Evolutionary conservation across 2,888 invertebrate genomes (phyloP).

Genomic region (Diarsia mendica): DNA sequence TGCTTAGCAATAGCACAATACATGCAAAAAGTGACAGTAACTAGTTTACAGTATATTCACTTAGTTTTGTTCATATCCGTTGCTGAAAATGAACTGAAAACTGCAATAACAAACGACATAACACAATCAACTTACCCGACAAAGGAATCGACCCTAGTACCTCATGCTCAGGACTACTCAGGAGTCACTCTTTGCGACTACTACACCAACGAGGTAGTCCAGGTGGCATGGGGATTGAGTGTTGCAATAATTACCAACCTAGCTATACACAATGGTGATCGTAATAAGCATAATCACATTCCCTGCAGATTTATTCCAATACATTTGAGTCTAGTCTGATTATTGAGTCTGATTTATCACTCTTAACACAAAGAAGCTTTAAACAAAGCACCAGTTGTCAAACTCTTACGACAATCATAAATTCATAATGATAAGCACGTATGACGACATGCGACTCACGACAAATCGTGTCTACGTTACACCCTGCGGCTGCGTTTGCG

Average conservation of each 20-base stretch:
- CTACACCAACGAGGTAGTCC: too few species aligned
- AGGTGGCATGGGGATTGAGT: too few species aligned
- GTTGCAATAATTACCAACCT: neutral
- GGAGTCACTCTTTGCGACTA: too few species aligned
- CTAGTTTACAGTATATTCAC: too few species aligned
- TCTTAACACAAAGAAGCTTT: constrained; percentile 21
- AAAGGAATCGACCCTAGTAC: too few species aligned
- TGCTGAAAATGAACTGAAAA: neutral
- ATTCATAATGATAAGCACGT: constrained; percentile 41
- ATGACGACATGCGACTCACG: constrained; percentile 54
- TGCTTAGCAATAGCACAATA: too few species aligned
- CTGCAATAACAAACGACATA: too few species aligned
- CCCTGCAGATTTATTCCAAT: constrained; percentile 11
- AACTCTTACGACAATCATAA: constrained; percentile 49
- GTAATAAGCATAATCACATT: neutral
- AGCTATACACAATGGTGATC: neutral
- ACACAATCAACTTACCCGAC: too few species aligned
- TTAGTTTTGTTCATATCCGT: neutral
- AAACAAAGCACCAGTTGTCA: constrained; percentile 31
- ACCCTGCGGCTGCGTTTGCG: constrained; percentile 38
- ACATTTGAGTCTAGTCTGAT: neutral
- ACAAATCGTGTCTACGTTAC: constrained; percentile 44
- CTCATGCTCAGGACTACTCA: too few species aligned
- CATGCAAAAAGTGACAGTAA: too few species aligned
- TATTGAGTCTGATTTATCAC: constrained; percentile 5